Evolutionary conservation across 2,888 invertebrate genomes (phyloP).

Genomic region (Ochropacha duplaris): DNA sequence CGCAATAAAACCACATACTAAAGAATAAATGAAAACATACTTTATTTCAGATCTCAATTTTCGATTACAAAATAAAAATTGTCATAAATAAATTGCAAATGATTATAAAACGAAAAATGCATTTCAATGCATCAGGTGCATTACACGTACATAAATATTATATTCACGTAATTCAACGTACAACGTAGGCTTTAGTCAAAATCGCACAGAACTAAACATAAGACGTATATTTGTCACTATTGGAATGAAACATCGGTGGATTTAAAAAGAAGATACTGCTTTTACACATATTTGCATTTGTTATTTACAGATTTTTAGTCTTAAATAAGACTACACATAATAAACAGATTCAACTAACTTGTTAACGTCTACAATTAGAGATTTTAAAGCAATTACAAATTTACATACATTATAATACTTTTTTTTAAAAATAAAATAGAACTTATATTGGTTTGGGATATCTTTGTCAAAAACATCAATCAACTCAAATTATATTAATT

Average conservation of each 20-base stretch:
- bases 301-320: not conserved
- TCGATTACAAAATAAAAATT: conserved; percentile 45
- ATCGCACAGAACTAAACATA: conserved; percentile 47
- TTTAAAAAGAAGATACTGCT: conserved; percentile 37
- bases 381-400: too few relatives aligned
- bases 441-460: too few relatives aligned
- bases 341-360: too few relatives aligned
- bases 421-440: too few relatives aligned
- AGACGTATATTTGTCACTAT: conserved; percentile 17
- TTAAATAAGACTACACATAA: too few relatives aligned
- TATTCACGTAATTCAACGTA: conserved; percentile 1
- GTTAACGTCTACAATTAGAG: too few relatives aligned
- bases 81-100: conserved; percentile 49
- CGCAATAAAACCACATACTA: conserved; percentile 16
- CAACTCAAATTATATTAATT: not conserved
- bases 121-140: conserved; percentile 57
- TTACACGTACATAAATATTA: conserved; percentile 25
- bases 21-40: conserved; percentile 43
- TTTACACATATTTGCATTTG: conserved; percentile 15
- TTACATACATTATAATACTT: too few relatives aligned
- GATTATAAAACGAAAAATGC: conserved; percentile 61
- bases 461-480: not conserved
- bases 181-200: conserved; percentile 14
- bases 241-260: conserved; percentile 55
- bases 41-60: conserved; percentile 66